Base-by-base conservation (phyloP, 92 coral and sea anemone genomes). In the Phenganax subtilis region DNA sequence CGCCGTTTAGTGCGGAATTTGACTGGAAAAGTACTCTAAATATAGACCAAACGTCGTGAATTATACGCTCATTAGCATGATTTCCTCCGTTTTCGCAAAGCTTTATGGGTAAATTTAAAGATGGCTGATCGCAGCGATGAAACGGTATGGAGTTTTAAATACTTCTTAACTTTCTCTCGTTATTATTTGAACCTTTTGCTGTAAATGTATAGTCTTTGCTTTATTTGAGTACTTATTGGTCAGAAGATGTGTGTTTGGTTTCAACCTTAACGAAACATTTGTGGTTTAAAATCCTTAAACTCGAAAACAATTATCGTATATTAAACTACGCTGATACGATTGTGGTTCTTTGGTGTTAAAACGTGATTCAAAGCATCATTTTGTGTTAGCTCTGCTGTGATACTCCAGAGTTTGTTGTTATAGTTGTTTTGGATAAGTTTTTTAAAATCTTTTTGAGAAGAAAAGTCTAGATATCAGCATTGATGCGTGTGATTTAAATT, bases 11-110 rank as follows among this genome's bases (percentile, higher is more conserved):
- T 51, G 10, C 52, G 11, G 54, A 28, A 30, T 68, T 28, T 68
- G 7, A 68, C 73, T 5, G 67, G 53, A 9, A 28, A 68, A 68
- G 3, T 6, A 68, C 14, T 51, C 73, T 68, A 68, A 68, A 68
- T 68, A 30, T 68, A 68, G 73, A 68, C n/a, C 54, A 10, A 30
- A 68, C 54, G 70, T 64, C 70, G 20, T 9, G 8, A 64, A 17
- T 72, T 12, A 9, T 10, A 16, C 9, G 8, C 77, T 73, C 44
- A 73, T 68, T 68, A 68, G 53, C 52, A 68, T 68, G 47, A 68
- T 10, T 68, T 68, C 73, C 73, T 68, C 52, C 73, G 73, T 53
- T 30, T 68, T 68, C 73, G 73, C 73, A 68, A 68, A 37, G 73
- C 73, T 29, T 68, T 10, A 53, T 68, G 73, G 73, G 73, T 30